Base-by-base conservation (phyloP, 2,888 invertebrate species). In the Ochropleura leucogaster region DNA sequence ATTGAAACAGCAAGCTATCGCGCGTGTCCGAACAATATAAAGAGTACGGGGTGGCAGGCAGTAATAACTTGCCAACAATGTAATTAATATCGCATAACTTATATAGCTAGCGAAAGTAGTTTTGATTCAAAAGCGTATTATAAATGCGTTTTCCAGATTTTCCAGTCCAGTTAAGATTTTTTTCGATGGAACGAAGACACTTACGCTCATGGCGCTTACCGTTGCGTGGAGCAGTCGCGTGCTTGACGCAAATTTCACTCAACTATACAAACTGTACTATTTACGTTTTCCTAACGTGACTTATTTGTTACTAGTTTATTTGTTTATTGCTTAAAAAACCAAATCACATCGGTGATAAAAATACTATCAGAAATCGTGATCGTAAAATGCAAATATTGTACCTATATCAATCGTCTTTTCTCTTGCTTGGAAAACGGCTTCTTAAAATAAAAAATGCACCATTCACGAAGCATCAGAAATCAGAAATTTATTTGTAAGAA, bases 201-300 rank as follows among this genome's bases (percentile, higher is more conserved):
- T 93, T 93, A 89, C 91, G 92, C 91, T 93, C 90, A 92, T 92
- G 91, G 90, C 88, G 92, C 84, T 85, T 91, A 91, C 66, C 89
- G 92, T 94, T 92, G 94, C 95, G 94, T 95, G 94, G 91, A 90
- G 84, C 79, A 72, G 85, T 95, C 89, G 95, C 95, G 94, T 95
- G 95, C 82, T 82, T 62, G 72, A 79, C 85, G 91, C 85, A 87
- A 95, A 93, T 95, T 95, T 94, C 94, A 94, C 95, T 94, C 77
- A 75, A 73, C 70, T 80, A 20, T 55, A 79, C 79, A 73, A 68
- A 79, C 64, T 76, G 63, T 82, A 79, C 71, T 79, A 76, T 85
- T 85, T 84, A 83, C 79, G 77, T 88, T 86, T 90, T 88, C 83
- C 85, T 86, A 79, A 77, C 73, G 69, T 46, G 18, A 74, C 75